Conservation (phyloP, 2,113 vertebrate genomes). For the Chionis minor region DNA sequence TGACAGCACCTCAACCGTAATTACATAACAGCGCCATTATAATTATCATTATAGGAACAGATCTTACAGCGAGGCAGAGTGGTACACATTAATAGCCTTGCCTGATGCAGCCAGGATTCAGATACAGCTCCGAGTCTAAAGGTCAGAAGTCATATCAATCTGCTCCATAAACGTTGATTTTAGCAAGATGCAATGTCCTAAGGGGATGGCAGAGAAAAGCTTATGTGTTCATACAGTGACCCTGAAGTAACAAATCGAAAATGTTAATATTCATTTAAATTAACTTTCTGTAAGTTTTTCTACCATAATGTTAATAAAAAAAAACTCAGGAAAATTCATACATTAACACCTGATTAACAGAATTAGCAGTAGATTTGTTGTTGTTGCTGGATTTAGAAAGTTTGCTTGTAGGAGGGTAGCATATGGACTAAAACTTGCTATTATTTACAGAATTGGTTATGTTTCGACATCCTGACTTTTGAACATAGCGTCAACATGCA, state of each 20-base stretch:
- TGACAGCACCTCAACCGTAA: neutral
- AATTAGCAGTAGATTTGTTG: neutral
- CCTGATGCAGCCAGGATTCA: conserved; percentile 42
- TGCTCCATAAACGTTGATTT: conserved; percentile 21
- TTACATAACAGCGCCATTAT: neutral
- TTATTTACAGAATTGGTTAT: neutral
- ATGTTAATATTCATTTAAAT: conserved; percentile 64
- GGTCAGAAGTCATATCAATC: conserved; percentile 63
- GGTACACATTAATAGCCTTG: conserved; percentile 56
- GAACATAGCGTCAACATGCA: neutral
- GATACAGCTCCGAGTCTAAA: conserved; percentile 38
- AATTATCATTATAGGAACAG: conserved; percentile 48
- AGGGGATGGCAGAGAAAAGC: neutral
- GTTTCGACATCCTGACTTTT: neutral
- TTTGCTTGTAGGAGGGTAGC: neutral
- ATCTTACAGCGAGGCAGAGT: neutral
- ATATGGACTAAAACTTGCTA: neutral
- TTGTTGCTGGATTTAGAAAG: neutral
- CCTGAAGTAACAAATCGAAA: conserved; percentile 64
- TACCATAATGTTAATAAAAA: conserved; percentile 40
- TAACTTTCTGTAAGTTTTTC: conserved; percentile 52
- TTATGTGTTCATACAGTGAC: conserved; percentile 9
- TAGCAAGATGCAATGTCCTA: neutral
- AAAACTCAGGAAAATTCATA: conserved; percentile 24
- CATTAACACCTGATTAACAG: conserved; percentile 31